These are phyloP conservation scores for Resseliella maxima DNA, from an alignment of 2,888 invertebrate species.

Conservation along the genomic window DNA sequence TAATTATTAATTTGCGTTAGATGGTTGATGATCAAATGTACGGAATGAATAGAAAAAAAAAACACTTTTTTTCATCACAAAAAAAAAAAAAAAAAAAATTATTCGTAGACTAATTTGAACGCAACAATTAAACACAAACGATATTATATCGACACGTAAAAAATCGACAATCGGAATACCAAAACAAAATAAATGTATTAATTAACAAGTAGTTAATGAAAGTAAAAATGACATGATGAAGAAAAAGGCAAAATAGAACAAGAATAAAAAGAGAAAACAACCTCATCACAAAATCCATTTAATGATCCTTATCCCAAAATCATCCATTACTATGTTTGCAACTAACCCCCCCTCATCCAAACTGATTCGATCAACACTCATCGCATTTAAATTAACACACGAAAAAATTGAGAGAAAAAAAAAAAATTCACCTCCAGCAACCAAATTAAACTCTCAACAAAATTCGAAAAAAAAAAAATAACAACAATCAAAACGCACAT, in stretches of 20 bases:
- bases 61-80: background rate
- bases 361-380: background rate
- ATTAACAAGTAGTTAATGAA: background rate
- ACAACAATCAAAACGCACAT: background rate
- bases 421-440: background rate
- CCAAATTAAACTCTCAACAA: background rate
- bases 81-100: background rate
- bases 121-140: background rate
- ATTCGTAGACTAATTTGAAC: slow-evolving; percentile 20
- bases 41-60: background rate
- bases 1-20: slow-evolving; percentile 36
- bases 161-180: background rate
- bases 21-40: slow-evolving; percentile 6
- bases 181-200: background rate
- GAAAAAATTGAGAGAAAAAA: background rate
- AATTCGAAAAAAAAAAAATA: background rate
- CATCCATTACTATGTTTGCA: background rate
- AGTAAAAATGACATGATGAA: background rate
- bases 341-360: background rate
- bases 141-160: background rate
- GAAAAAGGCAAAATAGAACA: background rate
- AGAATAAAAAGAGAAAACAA: background rate
- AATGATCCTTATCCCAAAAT: background rate
- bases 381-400: background rate
- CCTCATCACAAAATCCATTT: background rate